Evolutionary conservation across 2,797 vertebrate genomes (phyloP).

Genomic region (Pseudotriccus pelzelni): DNA sequence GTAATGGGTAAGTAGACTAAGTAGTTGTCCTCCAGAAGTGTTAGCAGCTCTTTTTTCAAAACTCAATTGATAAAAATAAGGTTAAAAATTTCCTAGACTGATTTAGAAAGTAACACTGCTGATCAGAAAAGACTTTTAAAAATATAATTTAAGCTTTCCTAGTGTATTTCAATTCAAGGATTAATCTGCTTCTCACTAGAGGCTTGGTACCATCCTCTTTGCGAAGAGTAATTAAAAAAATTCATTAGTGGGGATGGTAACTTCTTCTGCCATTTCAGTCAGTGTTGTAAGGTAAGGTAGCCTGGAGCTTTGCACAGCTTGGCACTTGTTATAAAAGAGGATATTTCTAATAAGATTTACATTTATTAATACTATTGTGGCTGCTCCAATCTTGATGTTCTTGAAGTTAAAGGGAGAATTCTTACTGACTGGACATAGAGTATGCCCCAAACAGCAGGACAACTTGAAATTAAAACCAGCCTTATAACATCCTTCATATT

Average conservation of each 20-base stretch:
- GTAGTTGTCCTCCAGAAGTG: not conserved
- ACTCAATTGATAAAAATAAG: not conserved
- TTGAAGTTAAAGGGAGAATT: conserved; percentile 5
- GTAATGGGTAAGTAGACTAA: not conserved
- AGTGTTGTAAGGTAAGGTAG: conserved; percentile 21
- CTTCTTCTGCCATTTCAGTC: conserved; percentile 45
- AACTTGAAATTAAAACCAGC: not conserved
- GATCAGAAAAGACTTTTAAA: not conserved
- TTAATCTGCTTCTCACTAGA: conserved; percentile 1
- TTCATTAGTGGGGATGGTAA: conserved; percentile 23
- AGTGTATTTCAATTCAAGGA: not conserved
- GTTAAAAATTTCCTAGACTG: not conserved
- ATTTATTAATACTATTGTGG: conserved; percentile 40
- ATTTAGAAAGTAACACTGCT: not conserved
- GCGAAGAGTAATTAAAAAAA: conserved; percentile 47
- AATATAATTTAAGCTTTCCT: not conserved
- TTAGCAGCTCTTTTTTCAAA: not conserved
- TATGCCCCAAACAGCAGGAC: not conserved
- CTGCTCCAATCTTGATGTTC: conserved; percentile 12
- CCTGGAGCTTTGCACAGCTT: conserved; percentile 47
- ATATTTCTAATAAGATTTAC: conserved; percentile 55
- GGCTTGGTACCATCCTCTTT: not conserved
- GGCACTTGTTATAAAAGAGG: conserved; percentile 44
- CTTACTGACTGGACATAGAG: not conserved
- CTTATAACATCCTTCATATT: not conserved